A percentile compares a stretch with the other conserved stretches of the same genome.
Evolutionary conservation across 2,888 invertebrate genomes (phyloP).

Genomic region (Prosapia bicincta): DNA sequence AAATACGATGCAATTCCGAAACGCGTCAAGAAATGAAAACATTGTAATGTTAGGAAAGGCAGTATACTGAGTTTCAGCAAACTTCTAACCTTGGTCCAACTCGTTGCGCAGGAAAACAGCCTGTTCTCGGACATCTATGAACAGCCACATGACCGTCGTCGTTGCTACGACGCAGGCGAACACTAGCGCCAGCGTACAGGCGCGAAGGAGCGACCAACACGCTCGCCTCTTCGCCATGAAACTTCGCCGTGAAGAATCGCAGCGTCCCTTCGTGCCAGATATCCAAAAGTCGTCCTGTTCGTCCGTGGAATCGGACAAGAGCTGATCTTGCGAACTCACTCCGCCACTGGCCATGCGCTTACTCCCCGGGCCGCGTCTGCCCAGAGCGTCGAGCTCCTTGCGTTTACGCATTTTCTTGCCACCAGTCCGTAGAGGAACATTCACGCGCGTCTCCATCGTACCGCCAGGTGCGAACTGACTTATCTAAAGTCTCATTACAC

Average conservation of each 20-base stretch:
- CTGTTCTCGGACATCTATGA: slow-evolving; percentile 64
- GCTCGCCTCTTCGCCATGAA: slow-evolving; percentile 42
- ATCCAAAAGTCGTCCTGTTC: slow-evolving; percentile 48
- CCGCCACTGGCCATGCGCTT: slow-evolving; percentile 39
- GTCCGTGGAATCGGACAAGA: slow-evolving; percentile 61
- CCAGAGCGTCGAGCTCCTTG: slow-evolving; percentile 67
- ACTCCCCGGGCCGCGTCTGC: slow-evolving; percentile 35
- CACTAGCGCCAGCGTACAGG: slow-evolving; percentile 58
- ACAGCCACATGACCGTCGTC: slow-evolving; percentile 63
- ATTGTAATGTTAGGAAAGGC: too few relatives aligned
- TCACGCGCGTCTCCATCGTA: slow-evolving; percentile 40
- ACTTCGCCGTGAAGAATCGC: slow-evolving; percentile 41
- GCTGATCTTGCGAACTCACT: slow-evolving; percentile 51
- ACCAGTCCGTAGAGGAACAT: slow-evolving; percentile 55
- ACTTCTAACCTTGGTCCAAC: slow-evolving; percentile 58
- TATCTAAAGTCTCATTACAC: background rate
- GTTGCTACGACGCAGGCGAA: slow-evolving; percentile 62
- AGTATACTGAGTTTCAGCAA: too few relatives aligned
- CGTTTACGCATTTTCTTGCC: slow-evolving; percentile 75
- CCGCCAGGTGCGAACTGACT: background rate
- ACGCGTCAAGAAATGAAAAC: too few relatives aligned
- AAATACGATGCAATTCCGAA: too few relatives aligned
- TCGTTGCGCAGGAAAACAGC: slow-evolving; percentile 60
- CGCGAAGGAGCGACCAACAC: slow-evolving; percentile 49
- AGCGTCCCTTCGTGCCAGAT: slow-evolving; percentile 42